These are phyloP conservation scores for Prunella fulvescens DNA, from an alignment of 2,113 vertebrate genomes.

Conservation along the genomic window DNA sequence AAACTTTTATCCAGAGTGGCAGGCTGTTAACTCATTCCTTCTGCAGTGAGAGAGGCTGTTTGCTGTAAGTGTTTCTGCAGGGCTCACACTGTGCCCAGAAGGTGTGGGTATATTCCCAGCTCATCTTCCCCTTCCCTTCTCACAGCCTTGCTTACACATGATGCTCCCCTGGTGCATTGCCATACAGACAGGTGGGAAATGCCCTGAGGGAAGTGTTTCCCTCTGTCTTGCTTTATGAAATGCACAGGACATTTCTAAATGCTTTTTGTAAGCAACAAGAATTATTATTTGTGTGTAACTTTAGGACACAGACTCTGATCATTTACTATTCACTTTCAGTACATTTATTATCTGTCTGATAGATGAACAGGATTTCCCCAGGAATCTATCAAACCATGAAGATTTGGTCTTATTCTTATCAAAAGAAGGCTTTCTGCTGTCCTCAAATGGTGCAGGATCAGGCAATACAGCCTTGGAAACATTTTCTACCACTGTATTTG, in stretches of 20 bases:
- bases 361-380: background rate
- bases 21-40: background rate
- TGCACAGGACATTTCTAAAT: background rate
- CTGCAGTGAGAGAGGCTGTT: background rate
- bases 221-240: background rate
- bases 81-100: background rate
- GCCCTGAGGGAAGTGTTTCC: background rate
- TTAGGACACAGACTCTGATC: background rate
- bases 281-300: background rate
- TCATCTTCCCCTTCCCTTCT: background rate
- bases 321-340: background rate
- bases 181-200: background rate
- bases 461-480: background rate
- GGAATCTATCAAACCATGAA: background rate
- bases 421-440: background rate
- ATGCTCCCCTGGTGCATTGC: background rate
- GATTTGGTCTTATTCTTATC: background rate
- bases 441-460: background rate
- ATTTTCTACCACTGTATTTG: background rate
- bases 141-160: background rate
- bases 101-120: background rate
- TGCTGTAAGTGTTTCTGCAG: background rate
- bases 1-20: background rate
- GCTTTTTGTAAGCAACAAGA: background rate
- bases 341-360: background rate